Evolutionary conservation across 2,797 vertebrate species (phyloP).

Genomic region (Mycteria americana): DNA sequence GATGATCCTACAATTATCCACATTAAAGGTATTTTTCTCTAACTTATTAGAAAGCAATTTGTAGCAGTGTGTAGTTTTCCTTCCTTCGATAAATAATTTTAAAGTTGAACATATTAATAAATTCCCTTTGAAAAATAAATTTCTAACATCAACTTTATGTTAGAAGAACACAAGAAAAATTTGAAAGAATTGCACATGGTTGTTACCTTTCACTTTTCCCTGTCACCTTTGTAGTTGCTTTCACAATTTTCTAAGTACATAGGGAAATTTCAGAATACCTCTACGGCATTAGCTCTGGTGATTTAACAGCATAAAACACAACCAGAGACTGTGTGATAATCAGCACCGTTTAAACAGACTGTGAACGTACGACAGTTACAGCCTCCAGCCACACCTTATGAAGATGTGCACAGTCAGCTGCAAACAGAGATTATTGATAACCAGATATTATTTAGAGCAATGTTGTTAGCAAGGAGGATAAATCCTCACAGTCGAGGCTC

Average conservation of each 20-base stretch:
- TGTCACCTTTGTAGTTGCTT: neutral
- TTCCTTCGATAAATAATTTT: neutral
- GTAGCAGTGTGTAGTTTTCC: rapidly evolving
- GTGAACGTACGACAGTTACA: rapidly evolving
- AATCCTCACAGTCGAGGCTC: neutral
- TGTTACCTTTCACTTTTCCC: neutral
- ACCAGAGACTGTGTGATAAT: rapidly evolving
- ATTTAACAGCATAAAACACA: neutral
- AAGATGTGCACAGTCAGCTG: neutral
- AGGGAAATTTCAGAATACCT: neutral
- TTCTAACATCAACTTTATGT: neutral
- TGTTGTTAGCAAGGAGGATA: too few relatives aligned
- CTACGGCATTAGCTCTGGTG: rapidly evolving
- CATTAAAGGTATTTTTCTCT: neutral
- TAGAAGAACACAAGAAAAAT: neutral
- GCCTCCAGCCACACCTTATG: rapidly evolving
- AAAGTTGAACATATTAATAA: neutral
- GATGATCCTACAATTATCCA: neutral
- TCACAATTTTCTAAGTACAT: neutral
- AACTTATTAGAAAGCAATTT: neutral
- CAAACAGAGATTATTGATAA: rapidly evolving
- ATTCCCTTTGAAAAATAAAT: neutral
- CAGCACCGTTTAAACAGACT: neutral
- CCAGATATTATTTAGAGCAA: rapidly evolving
- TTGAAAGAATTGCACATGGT: rapidly evolving